Evolutionary conservation across 1,140 invertebrate species (phyloP).

Genomic region (Drosophila malerkotliana): DNA sequence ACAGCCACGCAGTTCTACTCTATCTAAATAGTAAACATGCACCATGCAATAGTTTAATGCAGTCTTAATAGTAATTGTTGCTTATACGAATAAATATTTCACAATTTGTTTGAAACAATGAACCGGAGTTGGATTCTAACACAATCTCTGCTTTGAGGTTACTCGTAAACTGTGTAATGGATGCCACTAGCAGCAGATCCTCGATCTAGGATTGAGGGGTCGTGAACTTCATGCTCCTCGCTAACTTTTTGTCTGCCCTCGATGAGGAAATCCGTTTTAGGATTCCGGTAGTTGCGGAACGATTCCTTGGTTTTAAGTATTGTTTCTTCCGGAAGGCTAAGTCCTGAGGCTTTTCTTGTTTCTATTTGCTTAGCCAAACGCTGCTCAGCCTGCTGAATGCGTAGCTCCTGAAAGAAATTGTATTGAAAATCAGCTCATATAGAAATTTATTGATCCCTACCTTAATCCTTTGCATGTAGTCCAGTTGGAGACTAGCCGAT

Average conservation of each 20-base stretch:
- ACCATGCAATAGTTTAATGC: conserved; percentile 5
- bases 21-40: conserved; percentile 54
- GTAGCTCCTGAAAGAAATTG: conserved; percentile 47
- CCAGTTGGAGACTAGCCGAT: conserved; percentile 68
- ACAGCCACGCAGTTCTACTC: conserved; percentile 85
- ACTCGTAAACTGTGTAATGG: conserved; percentile 66
- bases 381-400: conserved; percentile 73
- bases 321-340: conserved; percentile 50
- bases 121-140: neutral
- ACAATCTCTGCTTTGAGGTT: conserved; percentile 13
- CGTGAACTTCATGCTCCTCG: conserved; percentile 69
- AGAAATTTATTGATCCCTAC: conserved; percentile 7
- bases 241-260: conserved; percentile 58
- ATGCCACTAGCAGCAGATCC: conserved; percentile 44
- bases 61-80: conserved; percentile 41
- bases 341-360: neutral
- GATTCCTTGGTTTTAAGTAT: conserved; percentile 60
- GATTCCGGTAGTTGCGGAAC: conserved; percentile 66
- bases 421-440: neutral
- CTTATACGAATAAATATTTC: conserved; percentile 34
- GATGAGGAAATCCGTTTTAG: conserved; percentile 52
- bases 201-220: conserved; percentile 53
- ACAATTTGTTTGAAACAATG: conserved; percentile 23
- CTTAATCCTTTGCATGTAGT: conserved; percentile 71
- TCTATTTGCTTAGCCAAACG: conserved; percentile 51